A percentile compares a stretch with the other conserved stretches of the same genome.
Evolutionary conservation across 2,797 vertebrate genomes (phyloP).

Genomic region (Hoplostethus atlanticus): DNA sequence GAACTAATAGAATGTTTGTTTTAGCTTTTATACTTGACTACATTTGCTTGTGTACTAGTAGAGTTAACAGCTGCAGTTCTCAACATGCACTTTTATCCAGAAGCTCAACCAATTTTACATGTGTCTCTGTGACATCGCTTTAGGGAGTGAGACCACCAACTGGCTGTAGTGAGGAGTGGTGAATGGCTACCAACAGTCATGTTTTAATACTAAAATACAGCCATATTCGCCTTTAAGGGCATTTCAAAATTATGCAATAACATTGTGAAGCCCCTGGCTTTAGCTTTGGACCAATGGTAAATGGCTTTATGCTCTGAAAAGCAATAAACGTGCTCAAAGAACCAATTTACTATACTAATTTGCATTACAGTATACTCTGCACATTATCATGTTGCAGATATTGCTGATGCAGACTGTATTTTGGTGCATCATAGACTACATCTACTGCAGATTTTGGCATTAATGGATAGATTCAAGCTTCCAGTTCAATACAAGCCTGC

Average conservation of each 20-base stretch:
- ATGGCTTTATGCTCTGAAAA: conserved; percentile 65
- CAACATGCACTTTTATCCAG: conserved; percentile 22
- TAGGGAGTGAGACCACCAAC: conserved; percentile 45
- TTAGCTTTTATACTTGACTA: background rate
- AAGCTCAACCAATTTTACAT: conserved; percentile 22
- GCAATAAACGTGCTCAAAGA: conserved; percentile 52
- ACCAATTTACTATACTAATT: conserved; percentile 36
- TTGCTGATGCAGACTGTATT: background rate
- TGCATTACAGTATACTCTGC: conserved; percentile 31
- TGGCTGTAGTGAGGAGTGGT: conserved; percentile 45
- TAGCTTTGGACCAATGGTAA: conserved; percentile 52
- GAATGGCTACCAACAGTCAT: conserved; percentile 53
- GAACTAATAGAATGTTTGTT: background rate
- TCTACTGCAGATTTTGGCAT: background rate
- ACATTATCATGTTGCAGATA: background rate
- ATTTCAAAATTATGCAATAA: conserved; percentile 61
- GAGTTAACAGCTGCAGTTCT: conserved; percentile 1
- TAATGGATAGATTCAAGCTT: conserved; percentile 12
- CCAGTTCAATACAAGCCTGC: background rate
- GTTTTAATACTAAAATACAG: conserved; percentile 49
- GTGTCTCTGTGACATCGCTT: conserved; percentile 45
- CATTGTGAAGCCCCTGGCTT: conserved; percentile 60
- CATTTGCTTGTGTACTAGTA: background rate
- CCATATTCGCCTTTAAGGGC: conserved; percentile 39
- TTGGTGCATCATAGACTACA: background rate